A percentile compares a stretch with the other conserved stretches of the same genome.
Evolutionary conservation across 1,140 invertebrate species (phyloP).

Genomic region (Brachionus paranguensis): DNA sequence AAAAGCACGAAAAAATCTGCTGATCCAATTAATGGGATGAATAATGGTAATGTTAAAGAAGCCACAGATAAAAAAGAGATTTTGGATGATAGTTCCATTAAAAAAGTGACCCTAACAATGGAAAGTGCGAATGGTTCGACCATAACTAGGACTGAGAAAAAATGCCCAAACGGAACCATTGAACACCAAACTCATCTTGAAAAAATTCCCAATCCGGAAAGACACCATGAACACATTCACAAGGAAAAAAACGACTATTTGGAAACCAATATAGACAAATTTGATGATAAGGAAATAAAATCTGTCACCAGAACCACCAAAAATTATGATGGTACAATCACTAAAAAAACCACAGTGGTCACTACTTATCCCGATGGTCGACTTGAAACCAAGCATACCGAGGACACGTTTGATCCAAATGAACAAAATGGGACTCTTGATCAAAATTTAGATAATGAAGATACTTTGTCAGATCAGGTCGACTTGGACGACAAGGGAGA

Average conservation of each 20-base stretch:
- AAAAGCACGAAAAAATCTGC: background rate
- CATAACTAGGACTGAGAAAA: background rate
- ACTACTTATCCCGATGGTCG: background rate
- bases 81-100: background rate
- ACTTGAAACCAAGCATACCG: background rate
- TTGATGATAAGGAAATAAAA: background rate
- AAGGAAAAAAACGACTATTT: conserved; percentile 3
- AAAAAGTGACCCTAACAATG: conserved; percentile 2
- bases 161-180: background rate
- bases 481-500: background rate
- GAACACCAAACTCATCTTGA: background rate
- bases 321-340: background rate
- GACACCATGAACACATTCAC: background rate
- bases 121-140: background rate
- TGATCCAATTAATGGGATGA: background rate
- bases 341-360: conserved; percentile 19
- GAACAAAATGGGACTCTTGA: background rate
- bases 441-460: background rate
- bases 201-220: background rate
- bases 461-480: background rate
- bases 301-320: background rate
- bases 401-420: background rate
- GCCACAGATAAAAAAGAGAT: background rate
- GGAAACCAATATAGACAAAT: background rate
- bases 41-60: background rate